Base-by-base conservation (phyloP, 2,113 vertebrate genomes). In the Numenius arquata region DNA sequence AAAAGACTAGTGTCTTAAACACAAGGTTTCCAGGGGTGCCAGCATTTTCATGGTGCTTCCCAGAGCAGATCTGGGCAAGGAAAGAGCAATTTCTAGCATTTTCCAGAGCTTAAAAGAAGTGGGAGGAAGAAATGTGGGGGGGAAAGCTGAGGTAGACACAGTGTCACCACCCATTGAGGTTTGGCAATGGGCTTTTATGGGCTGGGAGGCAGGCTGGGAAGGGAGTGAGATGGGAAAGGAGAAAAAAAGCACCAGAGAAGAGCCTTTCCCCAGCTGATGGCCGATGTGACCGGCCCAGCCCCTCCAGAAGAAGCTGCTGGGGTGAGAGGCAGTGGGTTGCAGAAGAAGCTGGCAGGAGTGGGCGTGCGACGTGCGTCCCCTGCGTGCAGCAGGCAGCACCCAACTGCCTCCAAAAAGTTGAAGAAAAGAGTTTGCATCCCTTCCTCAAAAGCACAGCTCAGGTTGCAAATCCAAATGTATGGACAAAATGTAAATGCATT, bases 401-500 rank as follows among this genome's bases (percentile, higher is more conserved):
- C 52, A 65, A 2, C 52, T 47, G 56, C 85, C 65, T 38, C 62
- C 9, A 2, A 38, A 71, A 95, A 96, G 95, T 85, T 91, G 58
- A n/a, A 89, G 91, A 85, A 85, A 90, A 93, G 86, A 93, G 94
- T 96, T 96, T 91, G 48, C 74, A 65, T 93, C 71, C 77, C 91
- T 95, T 95, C 93, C 89, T 88, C 94, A 97, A 96, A 97, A 97
- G 96, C 96, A 97, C 92, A 96, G 93, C 91, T 94, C 91, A 52
- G 75, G 86, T 55, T 87, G 89, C 84, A 92, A 92, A 96, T 90
- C 92, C 96, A 93, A 97, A 96, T 97, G 92, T 95, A 97, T 90
- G 95, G 96, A 95, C 94, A 82, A 94, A 96, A 96, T 97, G 95
- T 95, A 96, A 95, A 97, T 95, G 92, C 89, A 90, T 95, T 94